A percentile compares a stretch with the other conserved stretches of the same genome.
Conservation (phyloP, 2,888 invertebrate genomes). For the Trilocha varians region DNA sequence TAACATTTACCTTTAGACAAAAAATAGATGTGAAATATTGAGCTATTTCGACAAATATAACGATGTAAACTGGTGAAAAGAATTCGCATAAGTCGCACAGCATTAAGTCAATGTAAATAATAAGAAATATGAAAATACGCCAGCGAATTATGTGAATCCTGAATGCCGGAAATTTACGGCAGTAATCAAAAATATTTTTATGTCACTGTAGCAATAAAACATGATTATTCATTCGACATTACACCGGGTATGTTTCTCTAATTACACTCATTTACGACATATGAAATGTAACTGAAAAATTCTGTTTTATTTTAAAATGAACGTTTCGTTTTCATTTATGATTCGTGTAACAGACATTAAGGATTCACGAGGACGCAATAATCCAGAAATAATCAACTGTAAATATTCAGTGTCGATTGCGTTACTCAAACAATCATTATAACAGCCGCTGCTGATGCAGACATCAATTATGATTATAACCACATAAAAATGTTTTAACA, state of each 20-base stretch:
- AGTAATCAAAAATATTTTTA: conserved; percentile 38
- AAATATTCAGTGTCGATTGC: conserved; percentile 1
- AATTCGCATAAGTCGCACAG: conserved; percentile 55
- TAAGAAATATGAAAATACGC: conserved; percentile 29
- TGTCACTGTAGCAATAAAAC: conserved; percentile 42
- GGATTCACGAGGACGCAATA: conserved; percentile 70
- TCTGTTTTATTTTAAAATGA: conserved; percentile 10
- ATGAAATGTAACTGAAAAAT: conserved; percentile 19
- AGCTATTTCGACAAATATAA: not conserved
- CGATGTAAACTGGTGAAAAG: conserved; percentile 12
- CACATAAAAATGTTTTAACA: too few species aligned
- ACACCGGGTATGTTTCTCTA: conserved; percentile 33
- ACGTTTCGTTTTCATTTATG: conserved; percentile 11
- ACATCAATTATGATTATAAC: too few species aligned
- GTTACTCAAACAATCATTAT: not conserved
- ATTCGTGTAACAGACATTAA: conserved; percentile 42
- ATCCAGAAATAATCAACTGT: conserved; percentile 18
- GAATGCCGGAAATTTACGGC: conserved; percentile 53
- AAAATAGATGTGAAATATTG: not conserved
- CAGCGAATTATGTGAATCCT: conserved; percentile 65
- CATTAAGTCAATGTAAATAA: conserved; percentile 24
- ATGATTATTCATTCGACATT: conserved; percentile 34
- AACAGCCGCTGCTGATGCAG: too few species aligned
- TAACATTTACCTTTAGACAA: too few species aligned
- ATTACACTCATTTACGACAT: conserved; percentile 39